Evolutionary conservation across 2,113 vertebrate species (phyloP).

Genomic region (Illadopsis cleaveri): DNA sequence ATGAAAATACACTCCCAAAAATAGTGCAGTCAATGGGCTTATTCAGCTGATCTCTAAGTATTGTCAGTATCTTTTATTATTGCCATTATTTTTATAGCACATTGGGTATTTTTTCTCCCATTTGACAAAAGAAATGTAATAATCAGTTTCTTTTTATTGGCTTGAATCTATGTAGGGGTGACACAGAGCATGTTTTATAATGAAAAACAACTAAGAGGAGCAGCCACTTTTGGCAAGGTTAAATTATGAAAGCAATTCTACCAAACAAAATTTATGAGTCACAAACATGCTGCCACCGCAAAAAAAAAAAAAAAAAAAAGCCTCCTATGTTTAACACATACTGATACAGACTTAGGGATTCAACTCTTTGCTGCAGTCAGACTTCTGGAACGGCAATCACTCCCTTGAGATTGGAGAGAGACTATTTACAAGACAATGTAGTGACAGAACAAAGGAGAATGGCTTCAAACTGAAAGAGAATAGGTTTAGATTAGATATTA

Average conservation of each 20-base stretch:
- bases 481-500: neutral
- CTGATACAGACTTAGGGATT: neutral
- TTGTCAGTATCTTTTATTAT: conserved; percentile 47
- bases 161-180: neutral
- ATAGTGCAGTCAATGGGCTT: neutral
- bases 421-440: neutral
- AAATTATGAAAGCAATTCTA: conserved; percentile 58
- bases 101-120: conserved; percentile 3
- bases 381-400: neutral
- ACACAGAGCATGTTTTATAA: conserved; percentile 39
- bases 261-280: conserved; percentile 29
- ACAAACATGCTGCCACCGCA: neutral
- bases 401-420: neutral
- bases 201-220: neutral
- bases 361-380: neutral
- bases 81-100: conserved; percentile 28
- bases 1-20: neutral
- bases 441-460: neutral
- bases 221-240: conserved; percentile 8
- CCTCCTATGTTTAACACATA: neutral
- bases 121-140: conserved; percentile 22
- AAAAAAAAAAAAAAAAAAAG: neutral
- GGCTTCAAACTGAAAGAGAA: neutral
- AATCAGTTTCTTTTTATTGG: conserved; percentile 50
- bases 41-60: neutral